Evolutionary conservation across 2,113 vertebrate species (phyloP).

Genomic region (Tylochromis polylepis): DNA sequence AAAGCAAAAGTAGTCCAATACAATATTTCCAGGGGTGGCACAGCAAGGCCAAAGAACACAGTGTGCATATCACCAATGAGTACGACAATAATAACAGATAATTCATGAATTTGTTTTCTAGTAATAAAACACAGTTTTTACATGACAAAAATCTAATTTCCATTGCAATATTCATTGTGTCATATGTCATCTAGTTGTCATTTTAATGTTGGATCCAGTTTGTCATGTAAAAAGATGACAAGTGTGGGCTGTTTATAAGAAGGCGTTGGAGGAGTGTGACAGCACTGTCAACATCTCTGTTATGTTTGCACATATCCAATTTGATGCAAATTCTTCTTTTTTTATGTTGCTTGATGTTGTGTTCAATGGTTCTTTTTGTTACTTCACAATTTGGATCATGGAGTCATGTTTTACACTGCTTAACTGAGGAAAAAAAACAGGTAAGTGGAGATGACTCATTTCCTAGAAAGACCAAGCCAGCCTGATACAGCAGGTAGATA

Average conservation of each 20-base stretch:
- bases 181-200: slow-evolving; percentile 30
- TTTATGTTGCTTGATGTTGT: not conserved
- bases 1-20: not conserved
- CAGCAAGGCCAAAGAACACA: not conserved
- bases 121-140: not conserved
- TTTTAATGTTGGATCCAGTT: slow-evolving; percentile 22
- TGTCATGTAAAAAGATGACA: slow-evolving; percentile 15
- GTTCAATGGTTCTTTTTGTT: slow-evolving; percentile 12
- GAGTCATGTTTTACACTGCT: not conserved
- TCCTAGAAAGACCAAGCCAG: not conserved
- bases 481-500: not conserved
- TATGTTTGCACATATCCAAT: slow-evolving; percentile 25
- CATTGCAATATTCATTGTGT: slow-evolving; percentile 17
- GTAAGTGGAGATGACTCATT: not conserved
- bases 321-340: not conserved
- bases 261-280: slow-evolving; percentile 4
- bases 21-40: not conserved
- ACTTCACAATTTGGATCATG: slow-evolving; percentile 25
- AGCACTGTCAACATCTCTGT: slow-evolving; percentile 17
- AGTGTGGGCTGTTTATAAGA: slow-evolving; percentile 2
- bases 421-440: not conserved
- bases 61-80: not conserved
- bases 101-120: not conserved
- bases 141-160: slow-evolving; percentile 21
- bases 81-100: not conserved